These are phyloP conservation scores for Drosophila kikkawai DNA, from an alignment of 1,140 invertebrate genomes.

Conservation along the genomic window DNA sequence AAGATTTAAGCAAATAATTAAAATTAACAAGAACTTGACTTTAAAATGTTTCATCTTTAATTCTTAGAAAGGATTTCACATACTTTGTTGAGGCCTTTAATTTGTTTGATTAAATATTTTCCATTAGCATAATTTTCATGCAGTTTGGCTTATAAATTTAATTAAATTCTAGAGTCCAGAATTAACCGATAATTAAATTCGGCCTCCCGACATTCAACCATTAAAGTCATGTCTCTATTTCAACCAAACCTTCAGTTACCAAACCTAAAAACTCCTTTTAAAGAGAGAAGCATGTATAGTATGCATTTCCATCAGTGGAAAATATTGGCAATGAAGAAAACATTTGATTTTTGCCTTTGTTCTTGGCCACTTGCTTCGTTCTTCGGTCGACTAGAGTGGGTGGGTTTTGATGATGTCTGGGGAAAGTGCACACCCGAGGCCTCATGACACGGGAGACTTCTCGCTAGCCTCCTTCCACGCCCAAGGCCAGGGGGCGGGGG, in stretches of 20 bases:
- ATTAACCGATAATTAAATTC: not conserved
- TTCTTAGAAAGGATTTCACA: not conserved
- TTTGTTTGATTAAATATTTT: not conserved
- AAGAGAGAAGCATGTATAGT: not conserved
- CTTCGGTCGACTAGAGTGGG: constrained; percentile 24
- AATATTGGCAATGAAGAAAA: constrained; percentile 15
- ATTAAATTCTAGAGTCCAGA: not conserved
- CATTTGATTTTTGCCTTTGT: constrained; percentile 36
- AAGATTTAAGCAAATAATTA: not conserved
- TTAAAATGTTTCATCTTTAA: no score
- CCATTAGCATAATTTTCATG: not conserved
- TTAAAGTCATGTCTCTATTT: not conserved
- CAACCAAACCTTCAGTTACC: not conserved
- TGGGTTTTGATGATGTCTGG: constrained; percentile 8
- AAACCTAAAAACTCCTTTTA: not conserved
- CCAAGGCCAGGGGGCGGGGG: constrained; percentile 36
- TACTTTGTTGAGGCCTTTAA: not conserved
- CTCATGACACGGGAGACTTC: constrained; percentile 5
- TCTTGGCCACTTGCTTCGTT: constrained; percentile 10
- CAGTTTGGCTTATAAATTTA: not conserved
- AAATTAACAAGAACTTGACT: no score
- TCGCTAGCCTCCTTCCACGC: not conserved
- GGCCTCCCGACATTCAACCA: no score
- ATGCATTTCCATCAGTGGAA: not conserved
- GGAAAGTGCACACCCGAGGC: constrained; percentile 24